These are phyloP conservation scores for Heterohyrax brucei DNA, from an alignment of 2,797 vertebrate species.

Conservation along the genomic window DNA sequence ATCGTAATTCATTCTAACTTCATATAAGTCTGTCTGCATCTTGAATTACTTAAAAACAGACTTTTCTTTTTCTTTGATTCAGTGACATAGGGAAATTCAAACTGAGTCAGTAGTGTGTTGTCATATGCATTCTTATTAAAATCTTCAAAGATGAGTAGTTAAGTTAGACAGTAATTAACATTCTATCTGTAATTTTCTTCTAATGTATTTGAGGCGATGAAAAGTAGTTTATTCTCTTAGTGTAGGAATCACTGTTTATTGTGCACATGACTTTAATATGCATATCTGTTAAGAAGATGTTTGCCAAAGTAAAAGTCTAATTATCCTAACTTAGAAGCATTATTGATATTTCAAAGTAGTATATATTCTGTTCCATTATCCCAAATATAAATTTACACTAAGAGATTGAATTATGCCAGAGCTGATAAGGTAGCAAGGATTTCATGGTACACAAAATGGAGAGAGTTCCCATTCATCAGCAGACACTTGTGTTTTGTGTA, in stretches of 20 bases:
- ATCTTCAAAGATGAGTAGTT: conserved; percentile 61
- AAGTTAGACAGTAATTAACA: conserved; percentile 52
- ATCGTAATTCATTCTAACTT: conserved; percentile 58
- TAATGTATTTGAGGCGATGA: conserved; percentile 35
- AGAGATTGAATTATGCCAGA: not conserved
- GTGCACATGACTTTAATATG: conserved; percentile 26
- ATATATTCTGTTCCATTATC: not conserved
- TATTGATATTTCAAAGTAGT: not conserved
- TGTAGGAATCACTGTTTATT: conserved; percentile 26
- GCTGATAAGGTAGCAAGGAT: not conserved
- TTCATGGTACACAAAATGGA: conserved; percentile 5
- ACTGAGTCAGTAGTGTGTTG: conserved; percentile 57
- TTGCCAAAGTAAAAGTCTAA: conserved; percentile 29
- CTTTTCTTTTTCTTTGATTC: conserved; percentile 73
- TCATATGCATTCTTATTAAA: conserved; percentile 52
- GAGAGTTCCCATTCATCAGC: not conserved
- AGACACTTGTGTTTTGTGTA: not conserved
- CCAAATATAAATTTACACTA: conserved; percentile 24
- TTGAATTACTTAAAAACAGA: conserved; percentile 73
- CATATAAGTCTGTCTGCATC: not conserved
- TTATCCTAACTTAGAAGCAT: conserved; percentile 3
- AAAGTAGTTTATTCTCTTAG: conserved; percentile 39
- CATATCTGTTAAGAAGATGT: conserved; percentile 43
- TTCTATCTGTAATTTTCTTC: conserved; percentile 56
- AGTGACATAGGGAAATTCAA: conserved; percentile 69